These are phyloP conservation scores for Aptenodytes forsteri DNA, from an alignment of 2,113 vertebrate species.

Conservation along the genomic window DNA sequence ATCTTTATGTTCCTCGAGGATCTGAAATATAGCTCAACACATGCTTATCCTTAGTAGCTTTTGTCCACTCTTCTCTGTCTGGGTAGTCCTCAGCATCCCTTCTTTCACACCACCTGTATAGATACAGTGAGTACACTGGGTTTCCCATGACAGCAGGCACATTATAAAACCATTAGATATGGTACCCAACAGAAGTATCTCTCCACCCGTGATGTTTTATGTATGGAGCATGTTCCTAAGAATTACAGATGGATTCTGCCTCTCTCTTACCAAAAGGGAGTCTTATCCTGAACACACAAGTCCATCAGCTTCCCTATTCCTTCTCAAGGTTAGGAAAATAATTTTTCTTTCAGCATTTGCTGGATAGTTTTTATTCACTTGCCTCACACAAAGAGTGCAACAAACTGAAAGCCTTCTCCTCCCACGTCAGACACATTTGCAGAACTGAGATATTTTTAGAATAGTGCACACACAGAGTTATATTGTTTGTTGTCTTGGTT, in stretches of 20 bases:
- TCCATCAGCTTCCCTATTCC: background rate
- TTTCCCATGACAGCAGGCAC: background rate
- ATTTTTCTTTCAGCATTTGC: conserved; percentile 38
- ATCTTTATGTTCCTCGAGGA: background rate
- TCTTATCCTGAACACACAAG: background rate
- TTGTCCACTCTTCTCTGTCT: background rate
- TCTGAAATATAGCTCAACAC: background rate
- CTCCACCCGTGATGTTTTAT: background rate
- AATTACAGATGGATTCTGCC: background rate
- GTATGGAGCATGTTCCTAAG: background rate
- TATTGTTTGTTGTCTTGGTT: conserved; percentile 67
- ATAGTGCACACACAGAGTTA: conserved; percentile 53
- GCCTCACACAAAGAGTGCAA: conserved; percentile 48
- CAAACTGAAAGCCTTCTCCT: conserved; percentile 58
- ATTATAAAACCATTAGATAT: background rate
- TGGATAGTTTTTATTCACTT: conserved; percentile 38
- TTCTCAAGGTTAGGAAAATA: background rate
- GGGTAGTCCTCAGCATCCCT: background rate
- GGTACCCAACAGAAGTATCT: background rate
- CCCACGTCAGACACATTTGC: conserved; percentile 59
- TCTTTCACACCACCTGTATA: background rate
- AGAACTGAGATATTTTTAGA: conserved; percentile 71
- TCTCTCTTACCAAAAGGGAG: background rate
- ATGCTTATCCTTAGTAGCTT: background rate
- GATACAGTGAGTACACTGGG: background rate